Evolutionary conservation across 2,888 invertebrate species (phyloP), one percentile per base, ranked within the genome.

Genomic region (Altica lythri): DNA sequence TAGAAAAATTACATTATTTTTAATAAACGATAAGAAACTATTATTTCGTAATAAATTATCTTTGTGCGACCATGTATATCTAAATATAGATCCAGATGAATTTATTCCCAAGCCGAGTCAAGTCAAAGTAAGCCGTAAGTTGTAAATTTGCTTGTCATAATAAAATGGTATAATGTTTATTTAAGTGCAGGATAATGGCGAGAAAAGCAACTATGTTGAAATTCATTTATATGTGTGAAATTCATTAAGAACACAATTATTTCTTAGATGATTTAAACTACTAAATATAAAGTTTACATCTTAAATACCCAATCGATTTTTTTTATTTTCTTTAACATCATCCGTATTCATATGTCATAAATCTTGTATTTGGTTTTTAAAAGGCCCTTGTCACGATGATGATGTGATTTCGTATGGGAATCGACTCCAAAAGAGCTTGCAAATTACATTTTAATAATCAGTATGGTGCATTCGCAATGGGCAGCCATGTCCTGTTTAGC

Each of bases 31-130:
- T n/a, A n/a, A n/a, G n/a, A n/a, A n/a, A n/a, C n/a, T n/a, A n/a
- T n/a, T n/a, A n/a, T n/a, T n/a, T n/a, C n/a, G n/a, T n/a, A n/a
- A n/a, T n/a, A n/a, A n/a, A n/a, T n/a, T n/a, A n/a, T n/a, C n/a
- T n/a, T 14, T 34, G 16, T 34, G 13, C 16, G 19, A 40, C 40
- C 4, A 19, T 19, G 40, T 40, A 22, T 1, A n/a, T 67, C 70
- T 71, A 71, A 70, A 71, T 69, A 71, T 71, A 71, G 59, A 54
- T 67, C 69, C 67, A 69, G 68, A 69, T 69, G 68, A 68, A 70
- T 68, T 68, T 40, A 40, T 10, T 40, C 18, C 5, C n/a, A 40
- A 40, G 19, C 17, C 16, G 5, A 13, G 17, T 16, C 49, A 45
- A 55, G 50, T 55, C 27, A 44, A 63, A 60, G 51, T 53, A 50